A percentile compares a stretch with the other conserved stretches of the same genome.
Evolutionary conservation across 2,113 vertebrate genomes (phyloP).

Genomic region (Platichthys stellatus): DNA sequence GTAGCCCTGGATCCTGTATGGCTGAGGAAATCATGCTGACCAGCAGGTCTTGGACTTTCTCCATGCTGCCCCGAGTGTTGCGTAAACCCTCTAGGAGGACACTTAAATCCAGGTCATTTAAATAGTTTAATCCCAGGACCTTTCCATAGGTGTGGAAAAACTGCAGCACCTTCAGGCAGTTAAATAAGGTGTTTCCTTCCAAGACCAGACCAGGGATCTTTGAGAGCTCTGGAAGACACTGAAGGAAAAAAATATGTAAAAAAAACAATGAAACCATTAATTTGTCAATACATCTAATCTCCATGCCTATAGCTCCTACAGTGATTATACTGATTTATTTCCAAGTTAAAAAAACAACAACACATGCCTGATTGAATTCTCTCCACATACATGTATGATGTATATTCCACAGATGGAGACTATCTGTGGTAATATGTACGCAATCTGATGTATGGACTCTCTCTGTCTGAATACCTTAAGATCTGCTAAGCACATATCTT

Average conservation of each 20-base stretch:
- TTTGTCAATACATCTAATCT: slow-evolving; percentile 38
- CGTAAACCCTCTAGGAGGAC: slow-evolving; percentile 92
- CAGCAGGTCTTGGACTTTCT: slow-evolving; percentile 91
- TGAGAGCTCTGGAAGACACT: slow-evolving; percentile 91
- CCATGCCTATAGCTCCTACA: slow-evolving; percentile 15
- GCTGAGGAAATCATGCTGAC: slow-evolving; percentile 91
- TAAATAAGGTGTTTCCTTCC: slow-evolving; percentile 87
- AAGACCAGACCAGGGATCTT: slow-evolving; percentile 91
- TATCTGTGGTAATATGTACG: slow-evolving; percentile 19
- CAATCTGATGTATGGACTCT: slow-evolving; percentile 14
- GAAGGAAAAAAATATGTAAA: slow-evolving; percentile 20
- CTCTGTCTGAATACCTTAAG: slow-evolving; percentile 87
- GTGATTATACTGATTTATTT: slow-evolving; percentile 37
- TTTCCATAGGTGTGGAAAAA: slow-evolving; percentile 94
- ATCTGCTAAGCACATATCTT: slow-evolving; percentile 96
- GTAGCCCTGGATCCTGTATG: slow-evolving; percentile 92
- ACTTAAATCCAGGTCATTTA: slow-evolving; percentile 85
- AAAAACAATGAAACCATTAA: slow-evolving; percentile 40
- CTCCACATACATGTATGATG: slow-evolving; percentile 13
- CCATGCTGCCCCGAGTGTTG: slow-evolving; percentile 87
- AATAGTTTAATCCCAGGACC: slow-evolving; percentile 89
- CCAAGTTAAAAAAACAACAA: slow-evolving; percentile 7
- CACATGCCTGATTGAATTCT: slow-evolving; percentile 25
- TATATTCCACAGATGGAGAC: slow-evolving; percentile 36
- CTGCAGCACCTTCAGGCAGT: slow-evolving; percentile 95